phyloP scores from a whole-genome alignment of 2,888 invertebrate genomes.

The Leptopilina drosophilae region DNA sequence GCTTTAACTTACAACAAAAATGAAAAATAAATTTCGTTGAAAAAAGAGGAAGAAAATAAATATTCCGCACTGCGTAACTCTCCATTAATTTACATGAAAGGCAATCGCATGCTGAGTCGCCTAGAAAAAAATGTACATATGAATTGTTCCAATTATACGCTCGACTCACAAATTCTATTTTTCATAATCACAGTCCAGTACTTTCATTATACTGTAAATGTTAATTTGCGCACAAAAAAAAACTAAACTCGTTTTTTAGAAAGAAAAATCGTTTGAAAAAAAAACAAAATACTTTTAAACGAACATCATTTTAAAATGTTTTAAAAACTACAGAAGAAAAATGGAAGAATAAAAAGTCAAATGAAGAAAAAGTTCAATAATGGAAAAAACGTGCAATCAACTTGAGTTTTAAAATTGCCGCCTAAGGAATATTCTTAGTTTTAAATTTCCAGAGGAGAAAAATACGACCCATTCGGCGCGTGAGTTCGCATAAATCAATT shows the following conservation, averaged over 20 bases:
- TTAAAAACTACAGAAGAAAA: too few species aligned
- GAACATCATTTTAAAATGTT: too few species aligned
- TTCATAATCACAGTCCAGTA: constrained; percentile 21
- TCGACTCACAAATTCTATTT: constrained; percentile 30
- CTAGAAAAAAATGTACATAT: constrained; percentile 23
- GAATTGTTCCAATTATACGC: constrained; percentile 24
- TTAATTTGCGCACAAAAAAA: background rate
- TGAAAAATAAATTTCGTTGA: background rate
- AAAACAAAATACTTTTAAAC: too few species aligned
- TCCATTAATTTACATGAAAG: constrained; percentile 17
- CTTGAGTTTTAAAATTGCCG: background rate
- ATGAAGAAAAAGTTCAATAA: constrained; percentile 37
- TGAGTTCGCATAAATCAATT: constrained; percentile 61
- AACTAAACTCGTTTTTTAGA: too few species aligned
- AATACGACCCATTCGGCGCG: constrained; percentile 50
- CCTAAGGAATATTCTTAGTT: background rate
- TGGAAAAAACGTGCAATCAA: background rate
- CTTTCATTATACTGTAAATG: background rate
- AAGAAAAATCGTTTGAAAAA: too few species aligned
- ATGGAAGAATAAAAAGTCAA: too few species aligned
- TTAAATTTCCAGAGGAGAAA: constrained; percentile 15
- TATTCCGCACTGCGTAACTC: background rate
- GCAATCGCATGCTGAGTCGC: background rate
- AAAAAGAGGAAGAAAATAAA: background rate
- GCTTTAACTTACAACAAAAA: background rate